Conservation (phyloP, 35 echinoderm and acorn worm genomes). For the Nesometra sesokonis region DNA sequence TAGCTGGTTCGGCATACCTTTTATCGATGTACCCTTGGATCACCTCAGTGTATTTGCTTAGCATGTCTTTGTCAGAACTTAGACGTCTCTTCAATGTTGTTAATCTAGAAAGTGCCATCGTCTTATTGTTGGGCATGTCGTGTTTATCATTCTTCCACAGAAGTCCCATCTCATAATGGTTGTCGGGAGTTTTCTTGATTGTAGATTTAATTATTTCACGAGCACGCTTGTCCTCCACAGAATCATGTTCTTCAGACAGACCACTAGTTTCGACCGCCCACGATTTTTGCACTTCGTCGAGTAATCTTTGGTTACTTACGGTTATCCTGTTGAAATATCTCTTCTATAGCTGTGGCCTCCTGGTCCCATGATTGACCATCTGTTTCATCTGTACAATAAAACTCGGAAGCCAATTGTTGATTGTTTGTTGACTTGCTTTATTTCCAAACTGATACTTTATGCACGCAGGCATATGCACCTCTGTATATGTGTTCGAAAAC, state of each 20-base stretch:
- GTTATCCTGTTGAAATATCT: not conserved
- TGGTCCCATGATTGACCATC: not conserved
- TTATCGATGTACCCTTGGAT: conserved; percentile 24
- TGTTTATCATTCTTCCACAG: conserved; percentile 12
- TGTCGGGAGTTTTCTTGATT: not conserved
- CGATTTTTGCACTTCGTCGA: not conserved
- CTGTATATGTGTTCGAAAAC: no score
- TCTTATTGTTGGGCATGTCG: not conserved
- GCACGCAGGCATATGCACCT: no score
- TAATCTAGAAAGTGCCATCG: conserved; percentile 1
- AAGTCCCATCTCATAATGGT: conserved; percentile 14
- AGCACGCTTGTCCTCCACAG: conserved; percentile 9
- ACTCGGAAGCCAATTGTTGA: no score
- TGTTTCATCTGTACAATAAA: no score
- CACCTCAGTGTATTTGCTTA: conserved; percentile 20
- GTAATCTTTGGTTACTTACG: conserved; percentile 22
- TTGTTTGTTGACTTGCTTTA: no score
- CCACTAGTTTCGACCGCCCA: conserved; percentile 22
- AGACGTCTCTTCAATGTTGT: not conserved
- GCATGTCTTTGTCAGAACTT: conserved; percentile 3
- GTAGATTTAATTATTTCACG: not conserved
- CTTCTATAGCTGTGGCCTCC: not conserved
- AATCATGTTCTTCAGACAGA: not conserved
- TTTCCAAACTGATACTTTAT: no score
- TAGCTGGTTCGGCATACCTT: conserved; percentile 26